These are phyloP conservation scores for Lagopus muta DNA, from an alignment of 2,113 vertebrate species.

Conservation along the genomic window DNA sequence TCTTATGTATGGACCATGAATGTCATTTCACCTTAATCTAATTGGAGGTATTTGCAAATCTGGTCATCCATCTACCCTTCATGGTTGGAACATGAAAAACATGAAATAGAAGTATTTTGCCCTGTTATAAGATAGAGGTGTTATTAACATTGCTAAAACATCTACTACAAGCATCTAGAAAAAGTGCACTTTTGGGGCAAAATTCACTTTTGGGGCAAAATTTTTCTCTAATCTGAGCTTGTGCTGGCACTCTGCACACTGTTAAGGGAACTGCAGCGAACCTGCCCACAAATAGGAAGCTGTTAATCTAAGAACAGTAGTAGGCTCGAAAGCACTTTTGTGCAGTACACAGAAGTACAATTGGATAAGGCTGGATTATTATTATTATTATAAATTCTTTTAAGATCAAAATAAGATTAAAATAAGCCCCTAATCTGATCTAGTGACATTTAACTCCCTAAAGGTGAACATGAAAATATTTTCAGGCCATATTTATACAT, in stretches of 20 bases:
- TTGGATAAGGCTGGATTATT: background rate
- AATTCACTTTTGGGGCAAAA: background rate
- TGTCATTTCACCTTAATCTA: too few species aligned
- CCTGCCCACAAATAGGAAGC: background rate
- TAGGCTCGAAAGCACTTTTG: background rate
- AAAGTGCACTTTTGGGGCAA: background rate
- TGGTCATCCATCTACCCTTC: too few species aligned
- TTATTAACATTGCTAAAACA: background rate
- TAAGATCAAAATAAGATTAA: background rate
- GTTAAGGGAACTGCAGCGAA: background rate
- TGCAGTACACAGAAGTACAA: background rate
- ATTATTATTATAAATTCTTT: background rate
- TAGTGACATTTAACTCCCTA: background rate
- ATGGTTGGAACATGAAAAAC: too few species aligned
- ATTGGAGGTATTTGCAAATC: too few species aligned
- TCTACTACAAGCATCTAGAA: background rate
- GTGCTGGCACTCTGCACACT: background rate
- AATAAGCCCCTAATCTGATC: background rate
- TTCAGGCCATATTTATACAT: background rate
- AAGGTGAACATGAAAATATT: slow-evolving; percentile 1
- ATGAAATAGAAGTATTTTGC: background rate
- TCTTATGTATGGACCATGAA: too few species aligned
- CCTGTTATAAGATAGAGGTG: background rate
- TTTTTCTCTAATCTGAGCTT: background rate
- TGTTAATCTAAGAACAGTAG: background rate